A percentile compares a stretch with the other conserved stretches of the same genome.
These are phyloP conservation scores for Eurytoma californica DNA, from an alignment of 2,888 invertebrate species.

Conservation along the genomic window DNA sequence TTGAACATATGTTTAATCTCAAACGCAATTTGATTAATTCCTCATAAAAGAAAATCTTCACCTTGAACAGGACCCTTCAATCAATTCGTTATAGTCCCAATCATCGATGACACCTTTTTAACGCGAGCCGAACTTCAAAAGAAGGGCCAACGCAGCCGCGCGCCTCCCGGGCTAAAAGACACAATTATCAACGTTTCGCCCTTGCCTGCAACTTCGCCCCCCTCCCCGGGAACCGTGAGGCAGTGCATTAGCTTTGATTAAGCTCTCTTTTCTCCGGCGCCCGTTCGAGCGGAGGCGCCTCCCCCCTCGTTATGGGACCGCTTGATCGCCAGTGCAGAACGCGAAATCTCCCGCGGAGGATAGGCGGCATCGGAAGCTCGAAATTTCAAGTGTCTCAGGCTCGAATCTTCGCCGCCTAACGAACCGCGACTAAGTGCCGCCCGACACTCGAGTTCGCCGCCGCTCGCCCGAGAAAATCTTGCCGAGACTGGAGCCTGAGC, in stretches of 20 bases:
- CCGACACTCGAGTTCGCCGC: constrained; percentile 31
- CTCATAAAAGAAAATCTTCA: too few species aligned
- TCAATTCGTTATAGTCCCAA: too few species aligned
- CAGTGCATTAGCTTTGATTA: constrained; percentile 42
- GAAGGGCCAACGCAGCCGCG: background rate
- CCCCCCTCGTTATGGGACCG: constrained; percentile 15
- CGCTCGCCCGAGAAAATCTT: background rate
- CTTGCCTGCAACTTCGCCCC: background rate
- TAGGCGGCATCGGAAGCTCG: constrained; percentile 10
- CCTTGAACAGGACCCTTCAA: too few species aligned
- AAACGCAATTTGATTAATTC: too few species aligned
- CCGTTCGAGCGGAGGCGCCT: background rate
- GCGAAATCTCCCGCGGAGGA: constrained; percentile 7
- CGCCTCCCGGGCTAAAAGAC: constrained; percentile 6
- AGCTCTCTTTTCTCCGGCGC: background rate
- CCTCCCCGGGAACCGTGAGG: background rate
- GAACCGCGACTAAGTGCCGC: constrained; percentile 63
- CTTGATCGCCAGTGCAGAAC: constrained; percentile 19
- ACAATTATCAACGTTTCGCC: constrained; percentile 35
- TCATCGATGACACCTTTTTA: too few species aligned
- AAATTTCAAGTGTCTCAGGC: constrained; percentile 49
- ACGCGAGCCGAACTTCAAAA: too few species aligned
- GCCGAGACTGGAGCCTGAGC: too few species aligned
- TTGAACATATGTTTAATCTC: too few species aligned
- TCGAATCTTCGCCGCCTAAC: constrained; percentile 58